Conservation (phyloP, 2,113 vertebrate species). For the Falco punctatus region DNA sequence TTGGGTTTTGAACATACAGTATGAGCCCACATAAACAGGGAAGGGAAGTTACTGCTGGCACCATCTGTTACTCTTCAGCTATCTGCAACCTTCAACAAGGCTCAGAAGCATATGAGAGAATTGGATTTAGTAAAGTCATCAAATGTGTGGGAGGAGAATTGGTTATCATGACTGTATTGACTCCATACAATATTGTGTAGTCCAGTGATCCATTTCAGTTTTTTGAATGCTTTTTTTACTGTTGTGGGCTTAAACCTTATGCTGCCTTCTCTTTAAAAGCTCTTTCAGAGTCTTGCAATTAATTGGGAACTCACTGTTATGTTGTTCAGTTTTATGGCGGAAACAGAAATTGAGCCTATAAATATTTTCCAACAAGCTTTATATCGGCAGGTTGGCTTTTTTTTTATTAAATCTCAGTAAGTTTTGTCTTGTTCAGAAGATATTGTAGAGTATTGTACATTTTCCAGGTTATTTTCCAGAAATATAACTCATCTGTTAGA, state of each 20-base stretch:
- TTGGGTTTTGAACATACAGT: neutral
- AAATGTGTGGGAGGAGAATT: neutral
- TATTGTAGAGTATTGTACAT: neutral
- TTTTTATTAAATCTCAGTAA: neutral
- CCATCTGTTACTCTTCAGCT: neutral
- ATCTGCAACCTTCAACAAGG: neutral
- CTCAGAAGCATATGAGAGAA: neutral
- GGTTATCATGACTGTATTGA: neutral
- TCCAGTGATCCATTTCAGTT: neutral
- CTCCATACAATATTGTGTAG: neutral
- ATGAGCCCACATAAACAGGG: neutral
- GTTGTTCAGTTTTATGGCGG: neutral
- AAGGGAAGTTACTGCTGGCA: neutral
- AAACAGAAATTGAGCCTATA: neutral
- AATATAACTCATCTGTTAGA: neutral
- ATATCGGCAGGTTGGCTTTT: neutral
- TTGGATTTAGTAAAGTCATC: neutral
- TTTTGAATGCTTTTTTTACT: neutral
- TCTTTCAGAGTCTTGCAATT: neutral
- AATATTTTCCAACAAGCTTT: neutral
- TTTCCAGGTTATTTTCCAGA: slow-evolving; percentile 7
- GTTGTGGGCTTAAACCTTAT: neutral
- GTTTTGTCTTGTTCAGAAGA: neutral
- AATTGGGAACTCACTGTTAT: neutral
- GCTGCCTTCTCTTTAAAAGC: neutral